A percentile compares a stretch with the other conserved stretches of the same genome.
Evolutionary conservation across 2,113 vertebrate species (phyloP).

Genomic region (Oreochromis tanganicae): DNA sequence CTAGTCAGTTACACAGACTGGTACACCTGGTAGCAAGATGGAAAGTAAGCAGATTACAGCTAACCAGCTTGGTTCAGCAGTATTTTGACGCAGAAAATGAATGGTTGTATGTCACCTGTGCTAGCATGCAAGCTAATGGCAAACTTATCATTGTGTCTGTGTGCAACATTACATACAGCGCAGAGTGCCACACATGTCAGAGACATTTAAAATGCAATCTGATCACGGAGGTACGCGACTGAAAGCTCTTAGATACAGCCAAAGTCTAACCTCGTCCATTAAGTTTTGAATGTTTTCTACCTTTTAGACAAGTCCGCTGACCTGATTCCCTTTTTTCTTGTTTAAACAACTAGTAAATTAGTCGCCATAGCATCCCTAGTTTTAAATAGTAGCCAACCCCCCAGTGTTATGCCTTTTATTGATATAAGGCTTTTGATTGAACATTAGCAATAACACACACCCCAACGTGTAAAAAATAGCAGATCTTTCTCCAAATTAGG

Average conservation of each 20-base stretch:
- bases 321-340: neutral
- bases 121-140: neutral
- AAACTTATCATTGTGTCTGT: neutral
- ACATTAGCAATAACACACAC: constrained; percentile 37
- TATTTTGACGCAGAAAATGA: neutral
- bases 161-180: neutral
- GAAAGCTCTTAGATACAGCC: neutral
- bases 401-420: neutral
- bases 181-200: neutral
- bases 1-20: neutral
- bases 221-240: neutral
- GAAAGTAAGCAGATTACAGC: neutral
- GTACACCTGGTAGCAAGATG: neutral
- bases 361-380: neutral
- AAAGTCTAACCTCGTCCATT: too few species aligned
- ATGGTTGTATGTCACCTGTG: neutral
- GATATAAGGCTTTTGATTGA: constrained; percentile 29
- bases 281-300: neutral
- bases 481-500: constrained; percentile 26
- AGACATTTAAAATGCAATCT: neutral
- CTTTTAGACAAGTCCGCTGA: neutral
- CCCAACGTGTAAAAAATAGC: constrained; percentile 57
- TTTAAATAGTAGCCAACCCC: constrained; percentile 16
- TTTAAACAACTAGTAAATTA: neutral
- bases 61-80: neutral